Evolutionary conservation across 2,797 vertebrate species (phyloP).

Genomic region (Myotis myotis): DNA sequence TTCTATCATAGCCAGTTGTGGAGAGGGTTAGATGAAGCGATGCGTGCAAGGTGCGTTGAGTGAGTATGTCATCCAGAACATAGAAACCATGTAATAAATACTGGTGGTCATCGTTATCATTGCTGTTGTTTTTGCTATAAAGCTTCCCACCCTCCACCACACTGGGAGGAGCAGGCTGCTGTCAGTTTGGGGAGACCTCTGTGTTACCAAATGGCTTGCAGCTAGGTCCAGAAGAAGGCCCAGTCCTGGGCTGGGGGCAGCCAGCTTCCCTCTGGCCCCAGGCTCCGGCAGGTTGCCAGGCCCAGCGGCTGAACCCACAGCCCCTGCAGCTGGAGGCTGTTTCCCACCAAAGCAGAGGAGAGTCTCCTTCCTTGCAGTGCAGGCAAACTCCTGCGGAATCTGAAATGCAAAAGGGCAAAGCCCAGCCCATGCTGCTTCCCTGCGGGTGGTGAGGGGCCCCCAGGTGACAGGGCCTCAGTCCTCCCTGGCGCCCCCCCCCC

Average conservation of each 20-base stretch:
- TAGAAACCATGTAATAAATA: not conserved
- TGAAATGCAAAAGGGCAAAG: not conserved
- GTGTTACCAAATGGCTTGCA: not conserved
- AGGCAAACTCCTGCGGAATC: not conserved
- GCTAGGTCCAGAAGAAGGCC: not conserved
- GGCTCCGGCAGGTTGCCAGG: not conserved
- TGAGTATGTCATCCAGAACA: not conserved
- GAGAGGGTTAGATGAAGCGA: not conserved
- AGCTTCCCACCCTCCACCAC: not conserved
- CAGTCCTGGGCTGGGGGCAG: not conserved
- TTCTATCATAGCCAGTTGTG: not conserved
- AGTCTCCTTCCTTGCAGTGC: rapidly evolving
- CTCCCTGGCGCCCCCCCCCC: too few relatives aligned
- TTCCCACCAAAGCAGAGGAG: not conserved
- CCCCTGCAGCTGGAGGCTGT: not conserved
- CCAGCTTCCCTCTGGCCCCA: not conserved
- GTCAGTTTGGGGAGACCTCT: not conserved
- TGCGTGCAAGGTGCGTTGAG: not conserved
- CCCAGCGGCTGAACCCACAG: not conserved
- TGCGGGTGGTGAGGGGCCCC: not conserved
- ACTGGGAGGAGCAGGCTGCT: not conserved
- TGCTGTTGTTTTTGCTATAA: not conserved
- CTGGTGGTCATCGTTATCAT: not conserved
- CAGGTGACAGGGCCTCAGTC: not conserved
- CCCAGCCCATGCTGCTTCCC: not conserved